phyloP scores from a whole-genome alignment of 2,888 invertebrate species.

The Selenia dentaria region DNA sequence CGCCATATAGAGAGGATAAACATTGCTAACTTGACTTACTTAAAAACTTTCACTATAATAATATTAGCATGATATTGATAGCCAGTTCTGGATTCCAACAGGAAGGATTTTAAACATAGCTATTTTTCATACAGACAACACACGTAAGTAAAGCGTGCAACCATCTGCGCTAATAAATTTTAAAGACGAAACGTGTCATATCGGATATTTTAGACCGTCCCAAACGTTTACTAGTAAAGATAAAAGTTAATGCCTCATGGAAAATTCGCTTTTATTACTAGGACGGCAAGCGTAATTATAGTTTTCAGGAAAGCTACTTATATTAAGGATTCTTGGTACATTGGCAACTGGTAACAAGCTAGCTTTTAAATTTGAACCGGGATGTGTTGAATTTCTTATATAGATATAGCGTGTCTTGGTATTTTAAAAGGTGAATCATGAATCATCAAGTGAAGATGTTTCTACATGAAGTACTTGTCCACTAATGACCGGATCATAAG shows the following conservation, averaged over 20 bases:
- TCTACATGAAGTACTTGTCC: no score
- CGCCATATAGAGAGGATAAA: no score
- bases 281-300: slow-evolving; percentile 23
- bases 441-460: no score
- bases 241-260: slow-evolving; percentile 60
- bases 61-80: no score
- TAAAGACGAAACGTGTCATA: slow-evolving; percentile 57
- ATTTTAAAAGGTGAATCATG: no score
- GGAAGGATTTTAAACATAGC: slow-evolving; percentile 9
- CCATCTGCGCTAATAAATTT: slow-evolving; percentile 58
- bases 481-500: no score
- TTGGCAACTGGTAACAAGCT: not conserved
- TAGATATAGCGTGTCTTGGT: no score
- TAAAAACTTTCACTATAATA: no score
- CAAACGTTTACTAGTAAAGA: slow-evolving; percentile 56
- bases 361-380: no score
- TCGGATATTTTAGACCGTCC: slow-evolving; percentile 58
- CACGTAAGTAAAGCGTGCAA: slow-evolving; percentile 29
- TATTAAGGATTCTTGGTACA: not conserved
- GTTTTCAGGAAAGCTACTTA: slow-evolving; percentile 36
- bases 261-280: slow-evolving; percentile 46
- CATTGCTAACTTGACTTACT: no score
- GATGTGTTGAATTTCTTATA: no score
- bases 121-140: slow-evolving; percentile 23
- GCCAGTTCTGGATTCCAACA: no score